Evolutionary conservation across 2,113 vertebrate genomes (phyloP).

Genomic region (Falcunculus frontatus): DNA sequence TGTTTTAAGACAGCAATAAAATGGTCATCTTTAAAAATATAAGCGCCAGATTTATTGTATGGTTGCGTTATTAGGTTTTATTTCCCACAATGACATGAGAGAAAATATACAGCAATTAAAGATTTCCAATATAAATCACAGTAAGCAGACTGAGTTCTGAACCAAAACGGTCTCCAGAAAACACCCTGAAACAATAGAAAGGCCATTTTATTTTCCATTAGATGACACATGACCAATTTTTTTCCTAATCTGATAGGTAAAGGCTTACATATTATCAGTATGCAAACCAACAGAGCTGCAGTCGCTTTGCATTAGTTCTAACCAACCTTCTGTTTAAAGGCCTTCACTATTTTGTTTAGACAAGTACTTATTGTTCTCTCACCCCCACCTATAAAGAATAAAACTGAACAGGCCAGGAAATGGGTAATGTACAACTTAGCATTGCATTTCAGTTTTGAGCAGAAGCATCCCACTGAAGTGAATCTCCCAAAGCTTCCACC

Average conservation of each 20-base stretch:
- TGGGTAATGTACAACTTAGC: background rate
- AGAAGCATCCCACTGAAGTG: background rate
- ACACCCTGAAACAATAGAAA: background rate
- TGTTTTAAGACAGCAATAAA: constrained; percentile 61
- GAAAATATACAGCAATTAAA: constrained; percentile 33
- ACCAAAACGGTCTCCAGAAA: background rate
- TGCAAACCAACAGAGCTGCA: background rate
- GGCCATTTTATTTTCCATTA: background rate
- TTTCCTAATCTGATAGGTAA: background rate
- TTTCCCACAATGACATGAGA: constrained; percentile 3
- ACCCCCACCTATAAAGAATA: background rate
- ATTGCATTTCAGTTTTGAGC: background rate
- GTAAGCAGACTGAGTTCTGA: background rate
- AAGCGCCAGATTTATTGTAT: constrained; percentile 30
- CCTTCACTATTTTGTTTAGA: background rate
- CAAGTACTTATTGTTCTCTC: background rate
- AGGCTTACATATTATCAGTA: background rate
- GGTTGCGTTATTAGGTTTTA: constrained; percentile 1
- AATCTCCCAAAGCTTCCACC: background rate
- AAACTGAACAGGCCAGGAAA: background rate
- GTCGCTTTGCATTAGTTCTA: background rate
- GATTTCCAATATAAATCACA: constrained; percentile 21
- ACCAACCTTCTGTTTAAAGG: background rate
- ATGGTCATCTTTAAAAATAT: constrained; percentile 28
- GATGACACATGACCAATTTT: background rate